Percentiles rank a stretch among this genome's conserved stretches.
Conservation (phyloP, 2,797 vertebrate genomes). For the Premnoplex brunnescens region DNA sequence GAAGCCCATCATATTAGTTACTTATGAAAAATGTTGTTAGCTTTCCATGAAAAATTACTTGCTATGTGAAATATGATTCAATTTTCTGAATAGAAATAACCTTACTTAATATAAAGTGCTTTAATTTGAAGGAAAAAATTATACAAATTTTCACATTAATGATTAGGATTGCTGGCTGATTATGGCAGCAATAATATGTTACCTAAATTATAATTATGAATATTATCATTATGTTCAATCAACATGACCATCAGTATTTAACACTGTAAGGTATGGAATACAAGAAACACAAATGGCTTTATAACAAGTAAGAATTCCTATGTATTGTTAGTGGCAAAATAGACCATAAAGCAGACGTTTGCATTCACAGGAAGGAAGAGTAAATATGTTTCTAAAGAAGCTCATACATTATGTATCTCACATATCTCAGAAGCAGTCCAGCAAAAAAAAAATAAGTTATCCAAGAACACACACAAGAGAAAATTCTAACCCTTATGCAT, state of each 20-base stretch:
- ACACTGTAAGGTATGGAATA: background rate
- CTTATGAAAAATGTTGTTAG: background rate
- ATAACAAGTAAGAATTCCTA: background rate
- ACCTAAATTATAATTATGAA: background rate
- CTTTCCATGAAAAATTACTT: background rate
- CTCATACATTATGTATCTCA: conserved; percentile 8
- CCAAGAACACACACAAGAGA: background rate
- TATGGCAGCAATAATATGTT: background rate
- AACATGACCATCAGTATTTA: background rate
- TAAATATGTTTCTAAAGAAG: background rate
- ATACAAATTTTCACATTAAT: background rate
- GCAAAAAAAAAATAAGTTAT: background rate
- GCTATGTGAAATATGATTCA: background rate
- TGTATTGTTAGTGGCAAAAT: conserved; percentile 11
- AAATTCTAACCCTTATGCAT: background rate
- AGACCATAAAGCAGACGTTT: background rate
- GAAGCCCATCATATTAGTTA: background rate
- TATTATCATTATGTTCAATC: background rate
- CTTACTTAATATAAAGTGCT: background rate
- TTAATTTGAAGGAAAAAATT: background rate
- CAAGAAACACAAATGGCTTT: background rate
- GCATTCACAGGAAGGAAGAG: background rate
- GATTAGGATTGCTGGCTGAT: background rate
- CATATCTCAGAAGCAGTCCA: background rate
- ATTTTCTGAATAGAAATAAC: background rate